A percentile compares a stretch with the other conserved stretches of the same genome.
Evolutionary conservation across 2,888 invertebrate species (phyloP).

Genomic region (Julus scanicus): DNA sequence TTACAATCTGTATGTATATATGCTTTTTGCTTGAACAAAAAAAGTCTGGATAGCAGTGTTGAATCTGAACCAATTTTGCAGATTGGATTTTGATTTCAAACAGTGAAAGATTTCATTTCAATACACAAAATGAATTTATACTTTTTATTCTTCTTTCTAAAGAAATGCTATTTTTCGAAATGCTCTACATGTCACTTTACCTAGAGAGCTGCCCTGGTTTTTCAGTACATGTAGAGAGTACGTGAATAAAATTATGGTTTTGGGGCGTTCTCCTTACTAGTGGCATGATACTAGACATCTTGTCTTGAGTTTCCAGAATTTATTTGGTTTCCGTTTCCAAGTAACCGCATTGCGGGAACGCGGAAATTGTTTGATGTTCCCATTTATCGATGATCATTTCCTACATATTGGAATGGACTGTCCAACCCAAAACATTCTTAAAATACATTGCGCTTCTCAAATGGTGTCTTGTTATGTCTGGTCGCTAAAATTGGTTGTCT

Average conservation of each 20-base stretch:
- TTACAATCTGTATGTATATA: too few species aligned
- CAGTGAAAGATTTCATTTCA: neutral
- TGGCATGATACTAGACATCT: neutral
- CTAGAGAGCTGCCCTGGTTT: neutral
- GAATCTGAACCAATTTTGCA: neutral
- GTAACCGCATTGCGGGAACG: neutral
- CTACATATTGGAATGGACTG: neutral
- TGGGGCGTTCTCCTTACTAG: too few species aligned
- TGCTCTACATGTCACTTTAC: neutral
- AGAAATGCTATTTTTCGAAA: neutral
- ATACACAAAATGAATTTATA: neutral
- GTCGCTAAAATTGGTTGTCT: too few species aligned
- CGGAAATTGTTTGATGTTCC: neutral
- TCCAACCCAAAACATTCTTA: neutral
- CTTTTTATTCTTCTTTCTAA: neutral
- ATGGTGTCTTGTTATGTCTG: neutral
- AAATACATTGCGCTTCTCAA: neutral
- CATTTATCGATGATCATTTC: neutral
- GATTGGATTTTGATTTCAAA: neutral
- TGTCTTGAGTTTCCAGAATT: neutral
- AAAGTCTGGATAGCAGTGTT: too few species aligned
- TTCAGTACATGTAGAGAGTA: neutral
- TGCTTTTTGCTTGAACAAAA: too few species aligned
- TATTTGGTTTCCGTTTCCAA: neutral
- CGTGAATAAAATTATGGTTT: neutral